Base-by-base conservation (phyloP, 2,797 vertebrate species). In the Tauraco hartlaubi region DNA sequence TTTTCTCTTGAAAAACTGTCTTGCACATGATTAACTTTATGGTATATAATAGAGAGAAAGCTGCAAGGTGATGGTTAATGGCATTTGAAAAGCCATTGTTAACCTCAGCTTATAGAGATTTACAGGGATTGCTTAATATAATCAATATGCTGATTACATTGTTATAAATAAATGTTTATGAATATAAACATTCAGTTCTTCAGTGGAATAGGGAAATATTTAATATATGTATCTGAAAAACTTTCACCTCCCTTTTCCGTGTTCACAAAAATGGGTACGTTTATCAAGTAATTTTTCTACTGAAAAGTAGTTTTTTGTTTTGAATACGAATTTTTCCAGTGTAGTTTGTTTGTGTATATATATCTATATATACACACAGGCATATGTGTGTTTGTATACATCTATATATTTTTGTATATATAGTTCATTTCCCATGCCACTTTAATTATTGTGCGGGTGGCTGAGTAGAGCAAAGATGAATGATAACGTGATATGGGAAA, bases 31-130 rank as follows among this genome's bases (percentile, higher is more conserved):
- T 96, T 97, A 96, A 94, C 95, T 97, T 95, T 92, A 97, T 95
- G 92, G 94, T 95, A 78, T 81, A 62, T 96, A 94, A 96, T 95
- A 90, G 96, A 95, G 94, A 94, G 85, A 92, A 95, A 97, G 93
- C 92, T 97, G 92, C 96, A 96, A 97, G 96, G 94, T 96, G 96
- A 95, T 95, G 77, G 93, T 96, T 96, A 96, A 96, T 96, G 96
- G 88, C 96, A 96, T 97, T 94, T 95, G 93, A 95, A 97, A 95
- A 96, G 85, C 80, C 80, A 62, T 90, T 79, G 85, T 95, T 96
- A 96, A 94, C 96, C 74, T 94, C 90, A 74, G 80, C 52, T 95
- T 88, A 79, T 54, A 90, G 90, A 94, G 93, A 95, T 95, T 94
- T 94, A 92, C 88, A 89, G 77, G 49, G 74, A 80, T 81, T 69